A percentile compares a stretch with the other conserved stretches of the same genome.
Conservation (phyloP, 2,797 vertebrate genomes). For the Artibeus lituratus region DNA sequence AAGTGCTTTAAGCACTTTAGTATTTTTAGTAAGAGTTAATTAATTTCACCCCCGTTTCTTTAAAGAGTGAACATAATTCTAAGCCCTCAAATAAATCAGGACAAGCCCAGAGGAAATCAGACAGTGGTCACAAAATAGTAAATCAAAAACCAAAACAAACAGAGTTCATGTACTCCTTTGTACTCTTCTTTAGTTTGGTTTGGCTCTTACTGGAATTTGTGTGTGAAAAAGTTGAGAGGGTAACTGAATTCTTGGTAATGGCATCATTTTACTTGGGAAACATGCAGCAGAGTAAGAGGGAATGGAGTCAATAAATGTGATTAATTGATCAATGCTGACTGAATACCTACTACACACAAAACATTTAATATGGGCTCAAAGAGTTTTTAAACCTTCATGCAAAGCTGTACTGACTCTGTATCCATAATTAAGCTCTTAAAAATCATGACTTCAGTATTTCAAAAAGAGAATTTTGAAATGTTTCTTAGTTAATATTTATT, state of each 20-base stretch:
- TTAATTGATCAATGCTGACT: neutral
- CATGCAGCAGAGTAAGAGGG: neutral
- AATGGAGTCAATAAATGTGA: neutral
- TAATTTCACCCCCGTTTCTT: neutral
- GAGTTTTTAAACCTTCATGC: neutral
- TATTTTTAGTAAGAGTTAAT: neutral
- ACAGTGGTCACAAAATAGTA: neutral
- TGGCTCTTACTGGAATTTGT: conserved; percentile 3
- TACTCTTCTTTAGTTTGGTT: neutral
- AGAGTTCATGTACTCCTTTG: neutral
- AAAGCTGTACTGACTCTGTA: neutral
- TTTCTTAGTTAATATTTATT: conserved; percentile 13
- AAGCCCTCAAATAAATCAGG: conserved; percentile 6
- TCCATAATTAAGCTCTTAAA: neutral
- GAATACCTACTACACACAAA: neutral
- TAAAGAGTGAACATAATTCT: neutral
- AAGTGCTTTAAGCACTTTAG: neutral
- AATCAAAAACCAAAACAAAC: neutral
- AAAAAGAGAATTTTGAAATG: neutral
- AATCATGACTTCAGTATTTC: neutral
- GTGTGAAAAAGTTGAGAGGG: neutral
- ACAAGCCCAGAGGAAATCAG: neutral
- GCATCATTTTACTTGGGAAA: neutral
- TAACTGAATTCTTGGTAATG: neutral
- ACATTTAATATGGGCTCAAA: neutral